These are phyloP conservation scores for Climacteris rufus DNA, from an alignment of 2,113 vertebrate species.

Conservation along the genomic window DNA sequence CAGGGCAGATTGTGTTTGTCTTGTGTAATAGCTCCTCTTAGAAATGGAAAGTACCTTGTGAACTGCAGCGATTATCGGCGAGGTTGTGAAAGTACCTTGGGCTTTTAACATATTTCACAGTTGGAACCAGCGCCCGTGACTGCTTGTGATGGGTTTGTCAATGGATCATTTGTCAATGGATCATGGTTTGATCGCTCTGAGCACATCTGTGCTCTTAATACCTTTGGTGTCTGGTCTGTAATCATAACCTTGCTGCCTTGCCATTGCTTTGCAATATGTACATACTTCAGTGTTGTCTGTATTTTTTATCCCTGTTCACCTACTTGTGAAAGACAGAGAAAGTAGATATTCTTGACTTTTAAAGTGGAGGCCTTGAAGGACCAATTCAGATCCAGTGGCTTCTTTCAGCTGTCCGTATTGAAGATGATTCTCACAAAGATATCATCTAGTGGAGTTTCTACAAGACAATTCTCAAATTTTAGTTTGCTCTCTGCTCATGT, in stretches of 20 bases:
- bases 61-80: background rate
- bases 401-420: background rate
- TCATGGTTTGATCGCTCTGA: background rate
- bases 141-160: background rate
- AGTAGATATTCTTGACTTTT: background rate
- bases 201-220: background rate
- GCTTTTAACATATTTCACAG: background rate
- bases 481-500: background rate
- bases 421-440: background rate
- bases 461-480: background rate
- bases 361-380: background rate
- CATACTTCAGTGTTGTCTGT: background rate
- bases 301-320: background rate
- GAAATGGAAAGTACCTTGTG: constrained; percentile 24
- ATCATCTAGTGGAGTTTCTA: background rate
- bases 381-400: background rate
- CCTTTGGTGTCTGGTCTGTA: background rate
- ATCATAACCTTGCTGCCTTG: background rate
- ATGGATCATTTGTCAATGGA: background rate
- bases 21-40: background rate
- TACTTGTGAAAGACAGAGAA: background rate
- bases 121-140: background rate
- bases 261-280: background rate
- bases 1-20: background rate
- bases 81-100: background rate